Evolutionary conservation across 2,113 vertebrate species (phyloP).

Genomic region (Osmerus eperlanus): DNA sequence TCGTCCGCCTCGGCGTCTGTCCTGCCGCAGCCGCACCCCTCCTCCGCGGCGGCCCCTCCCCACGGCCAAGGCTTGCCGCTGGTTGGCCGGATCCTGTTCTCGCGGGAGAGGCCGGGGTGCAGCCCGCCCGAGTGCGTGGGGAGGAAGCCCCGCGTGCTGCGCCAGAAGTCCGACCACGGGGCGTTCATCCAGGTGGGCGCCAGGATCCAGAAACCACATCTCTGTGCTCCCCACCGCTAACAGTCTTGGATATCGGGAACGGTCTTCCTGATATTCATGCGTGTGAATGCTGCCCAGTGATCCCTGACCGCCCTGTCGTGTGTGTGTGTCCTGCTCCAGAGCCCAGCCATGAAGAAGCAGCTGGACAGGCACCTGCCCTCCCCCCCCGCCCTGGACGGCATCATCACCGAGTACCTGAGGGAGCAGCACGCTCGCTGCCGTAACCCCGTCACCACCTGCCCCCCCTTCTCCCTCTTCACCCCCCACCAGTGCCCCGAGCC

Average conservation of each 20-base stretch:
- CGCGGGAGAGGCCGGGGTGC: slow-evolving; percentile 71
- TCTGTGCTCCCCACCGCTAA: neutral
- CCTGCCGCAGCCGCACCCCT: slow-evolving; percentile 63
- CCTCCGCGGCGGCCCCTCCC: slow-evolving; percentile 57
- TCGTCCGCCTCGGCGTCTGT: slow-evolving; percentile 71
- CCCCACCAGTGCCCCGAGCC: slow-evolving; percentile 97
- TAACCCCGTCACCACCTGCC: slow-evolving; percentile 96
- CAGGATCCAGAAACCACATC: neutral
- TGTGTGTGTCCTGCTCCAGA: slow-evolving; percentile 66
- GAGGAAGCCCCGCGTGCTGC: slow-evolving; percentile 82
- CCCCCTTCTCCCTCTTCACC: slow-evolving; percentile 96
- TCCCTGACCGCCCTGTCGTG: neutral
- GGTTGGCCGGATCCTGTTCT: slow-evolving; percentile 88
- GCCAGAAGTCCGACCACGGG: slow-evolving; percentile 95
- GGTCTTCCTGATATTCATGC: neutral
- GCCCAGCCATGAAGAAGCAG: slow-evolving; percentile 95
- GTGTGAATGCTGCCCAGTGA: neutral
- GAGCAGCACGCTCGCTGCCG: slow-evolving; percentile 96
- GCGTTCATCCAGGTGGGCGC: slow-evolving; percentile 53
- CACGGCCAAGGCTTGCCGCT: slow-evolving; percentile 66
- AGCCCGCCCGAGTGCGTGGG: neutral
- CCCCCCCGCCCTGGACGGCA: slow-evolving; percentile 91
- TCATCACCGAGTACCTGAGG: slow-evolving; percentile 96
- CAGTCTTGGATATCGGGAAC: neutral
- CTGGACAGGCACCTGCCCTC: slow-evolving; percentile 88